Evolutionary conservation across 2,888 invertebrate species (phyloP).

Genomic region (Tachina grossa): DNA sequence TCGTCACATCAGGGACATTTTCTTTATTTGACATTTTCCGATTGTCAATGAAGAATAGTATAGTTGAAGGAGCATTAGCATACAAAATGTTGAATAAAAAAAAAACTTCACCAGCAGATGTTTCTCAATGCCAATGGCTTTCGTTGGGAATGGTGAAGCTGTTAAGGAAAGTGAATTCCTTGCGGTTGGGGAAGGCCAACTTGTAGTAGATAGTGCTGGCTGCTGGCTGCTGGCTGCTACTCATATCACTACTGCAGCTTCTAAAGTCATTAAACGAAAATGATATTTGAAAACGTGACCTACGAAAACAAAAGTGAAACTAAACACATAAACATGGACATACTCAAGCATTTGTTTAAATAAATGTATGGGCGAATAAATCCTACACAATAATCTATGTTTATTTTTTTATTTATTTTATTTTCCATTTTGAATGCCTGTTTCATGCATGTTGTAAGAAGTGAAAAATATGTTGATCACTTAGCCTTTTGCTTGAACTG

Average conservation of each 20-base stretch:
- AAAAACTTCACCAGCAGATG: conserved; percentile 52
- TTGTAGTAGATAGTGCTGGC: background rate
- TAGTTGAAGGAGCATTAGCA: conserved; percentile 7
- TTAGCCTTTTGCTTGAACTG: conserved; percentile 58
- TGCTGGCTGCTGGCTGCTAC: conserved; percentile 22
- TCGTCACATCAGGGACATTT: conserved; percentile 49
- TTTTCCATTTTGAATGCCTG: background rate
- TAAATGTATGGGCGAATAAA: conserved; percentile 43
- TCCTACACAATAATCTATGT: conserved; percentile 56
- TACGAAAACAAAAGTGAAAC: conserved; percentile 70
- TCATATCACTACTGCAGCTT: conserved; percentile 43
- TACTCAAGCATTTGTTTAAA: background rate
- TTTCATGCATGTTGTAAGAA: background rate
- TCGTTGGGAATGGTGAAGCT: background rate
- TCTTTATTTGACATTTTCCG: background rate
- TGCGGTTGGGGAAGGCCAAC: conserved; percentile 6
- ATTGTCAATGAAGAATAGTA: conserved; percentile 15
- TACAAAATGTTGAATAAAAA: background rate
- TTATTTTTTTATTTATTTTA: conserved; percentile 20
- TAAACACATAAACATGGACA: conserved; percentile 7
- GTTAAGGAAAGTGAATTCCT: conserved; percentile 57
- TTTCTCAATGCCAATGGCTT: conserved; percentile 61
- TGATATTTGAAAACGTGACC: conserved; percentile 71
- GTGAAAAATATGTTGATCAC: conserved; percentile 24
- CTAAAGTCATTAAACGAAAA: conserved; percentile 61